These are phyloP conservation scores for Poeciliopsis prolifica DNA, from an alignment of 2,113 vertebrate genomes.

Conservation along the genomic window DNA sequence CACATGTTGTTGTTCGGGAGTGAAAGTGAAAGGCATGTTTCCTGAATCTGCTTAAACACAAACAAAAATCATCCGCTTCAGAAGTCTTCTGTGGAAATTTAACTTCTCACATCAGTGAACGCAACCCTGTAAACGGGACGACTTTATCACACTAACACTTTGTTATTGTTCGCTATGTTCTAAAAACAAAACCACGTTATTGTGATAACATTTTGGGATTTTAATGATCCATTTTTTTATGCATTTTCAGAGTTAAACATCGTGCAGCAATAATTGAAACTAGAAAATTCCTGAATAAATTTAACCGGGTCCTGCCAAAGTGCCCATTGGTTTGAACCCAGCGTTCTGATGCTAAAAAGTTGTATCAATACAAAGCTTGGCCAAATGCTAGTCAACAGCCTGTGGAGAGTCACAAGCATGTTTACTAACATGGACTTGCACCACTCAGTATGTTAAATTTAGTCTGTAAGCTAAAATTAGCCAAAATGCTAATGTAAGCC, in stretches of 20 bases:
- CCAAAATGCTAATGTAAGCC: too few relatives aligned
- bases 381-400: too few relatives aligned
- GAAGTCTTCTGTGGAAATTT: not conserved
- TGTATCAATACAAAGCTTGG: too few relatives aligned
- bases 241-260: too few relatives aligned
- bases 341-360: too few relatives aligned
- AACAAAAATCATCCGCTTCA: not conserved
- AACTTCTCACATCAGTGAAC: not conserved
- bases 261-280: not conserved
- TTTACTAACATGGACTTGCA: too few relatives aligned
- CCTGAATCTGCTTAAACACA: slow-evolving; percentile 5
- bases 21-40: slow-evolving; percentile 8
- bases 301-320: too few relatives aligned
- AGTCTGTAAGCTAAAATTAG: too few relatives aligned
- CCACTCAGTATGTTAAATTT: too few relatives aligned
- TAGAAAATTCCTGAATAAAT: too few relatives aligned
- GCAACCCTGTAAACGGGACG: not conserved
- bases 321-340: too few relatives aligned
- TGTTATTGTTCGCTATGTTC: not conserved
- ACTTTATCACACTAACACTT: not conserved
- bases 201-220: not conserved
- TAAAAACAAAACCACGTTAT: not conserved
- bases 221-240: not conserved
- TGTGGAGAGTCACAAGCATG: too few relatives aligned
- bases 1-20: slow-evolving; percentile 10